phyloP scores from a whole-genome alignment of 2,888 invertebrate genomes.

The Caradrina clavipalpis region DNA sequence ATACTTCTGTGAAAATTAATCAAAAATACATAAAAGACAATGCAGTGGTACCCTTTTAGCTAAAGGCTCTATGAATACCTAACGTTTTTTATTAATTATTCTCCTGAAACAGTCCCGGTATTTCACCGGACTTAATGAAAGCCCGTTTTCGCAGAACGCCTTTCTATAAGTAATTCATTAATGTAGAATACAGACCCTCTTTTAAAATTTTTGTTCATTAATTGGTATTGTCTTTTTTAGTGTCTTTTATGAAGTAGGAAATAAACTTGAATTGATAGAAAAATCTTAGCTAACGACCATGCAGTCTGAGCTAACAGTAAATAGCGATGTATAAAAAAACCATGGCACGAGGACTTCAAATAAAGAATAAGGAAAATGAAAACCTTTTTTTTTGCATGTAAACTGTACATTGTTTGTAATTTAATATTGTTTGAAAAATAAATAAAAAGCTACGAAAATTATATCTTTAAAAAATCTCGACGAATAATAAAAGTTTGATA shows the following conservation, averaged over 20 bases:
- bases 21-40: neutral
- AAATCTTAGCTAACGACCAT: neutral
- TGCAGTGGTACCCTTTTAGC: neutral
- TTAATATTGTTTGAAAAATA: too few species aligned
- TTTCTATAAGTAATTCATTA: slow-evolving; percentile 22
- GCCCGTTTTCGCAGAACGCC: slow-evolving; percentile 1
- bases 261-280: neutral
- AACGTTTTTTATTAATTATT: neutral
- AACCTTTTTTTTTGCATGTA: too few species aligned
- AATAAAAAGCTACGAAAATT: too few species aligned
- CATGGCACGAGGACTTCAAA: neutral
- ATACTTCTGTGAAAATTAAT: slow-evolving; percentile 7
- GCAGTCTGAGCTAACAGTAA: neutral
- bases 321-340: neutral
- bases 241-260: neutral
- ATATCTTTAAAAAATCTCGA: too few species aligned
- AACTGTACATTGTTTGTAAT: too few species aligned
- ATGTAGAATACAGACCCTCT: slow-evolving; percentile 6
- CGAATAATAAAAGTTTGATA: too few species aligned
- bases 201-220: slow-evolving; percentile 7
- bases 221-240: slow-evolving; percentile 7
- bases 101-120: neutral
- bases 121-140: slow-evolving; percentile 10
- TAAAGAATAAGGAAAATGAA: neutral
- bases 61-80: neutral